These are phyloP conservation scores for Andrena bucephala DNA, from an alignment of 2,888 invertebrate species.

Conservation along the genomic window DNA sequence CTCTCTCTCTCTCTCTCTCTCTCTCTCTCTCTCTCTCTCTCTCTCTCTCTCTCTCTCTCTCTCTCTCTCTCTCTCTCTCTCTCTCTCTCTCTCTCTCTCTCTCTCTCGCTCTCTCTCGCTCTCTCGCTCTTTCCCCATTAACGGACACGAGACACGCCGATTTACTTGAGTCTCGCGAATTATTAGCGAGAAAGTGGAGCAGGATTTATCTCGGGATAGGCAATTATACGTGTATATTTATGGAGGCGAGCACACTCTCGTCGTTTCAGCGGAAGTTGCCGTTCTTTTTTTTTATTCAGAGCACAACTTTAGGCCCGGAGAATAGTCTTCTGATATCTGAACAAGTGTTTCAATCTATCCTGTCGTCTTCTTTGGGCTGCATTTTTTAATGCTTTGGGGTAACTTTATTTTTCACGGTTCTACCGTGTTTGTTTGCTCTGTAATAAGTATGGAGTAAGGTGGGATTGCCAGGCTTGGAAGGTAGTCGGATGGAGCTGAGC, in stretches of 20 bases:
- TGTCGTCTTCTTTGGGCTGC: too few species aligned
- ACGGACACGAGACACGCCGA: conserved; percentile 65
- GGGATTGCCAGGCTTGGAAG: background rate
- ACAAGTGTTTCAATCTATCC: too few species aligned
- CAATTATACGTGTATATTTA: conserved; percentile 5
- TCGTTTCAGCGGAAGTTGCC: too few species aligned
- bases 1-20: conserved; percentile 71
- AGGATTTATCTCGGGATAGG: conserved; percentile 24
- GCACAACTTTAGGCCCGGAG: too few species aligned
- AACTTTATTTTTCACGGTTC: too few species aligned
- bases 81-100: conserved; percentile 73
- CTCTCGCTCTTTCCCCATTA: conserved; percentile 71
- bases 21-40: conserved; percentile 65
- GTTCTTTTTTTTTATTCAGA: too few species aligned
- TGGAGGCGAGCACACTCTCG: background rate
- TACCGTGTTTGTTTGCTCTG: too few species aligned
- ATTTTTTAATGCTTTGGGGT: too few species aligned
- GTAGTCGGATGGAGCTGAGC: background rate
- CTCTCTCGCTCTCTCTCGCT: conserved; percentile 71
- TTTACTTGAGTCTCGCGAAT: conserved; percentile 46
- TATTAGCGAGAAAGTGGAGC: conserved; percentile 18
- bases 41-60: conserved; percentile 74
- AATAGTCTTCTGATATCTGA: too few species aligned
- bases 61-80: conserved; percentile 66
- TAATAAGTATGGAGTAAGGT: too few species aligned